Conservation (phyloP, 2,113 vertebrate genomes). For the Agelaius tricolor region DNA sequence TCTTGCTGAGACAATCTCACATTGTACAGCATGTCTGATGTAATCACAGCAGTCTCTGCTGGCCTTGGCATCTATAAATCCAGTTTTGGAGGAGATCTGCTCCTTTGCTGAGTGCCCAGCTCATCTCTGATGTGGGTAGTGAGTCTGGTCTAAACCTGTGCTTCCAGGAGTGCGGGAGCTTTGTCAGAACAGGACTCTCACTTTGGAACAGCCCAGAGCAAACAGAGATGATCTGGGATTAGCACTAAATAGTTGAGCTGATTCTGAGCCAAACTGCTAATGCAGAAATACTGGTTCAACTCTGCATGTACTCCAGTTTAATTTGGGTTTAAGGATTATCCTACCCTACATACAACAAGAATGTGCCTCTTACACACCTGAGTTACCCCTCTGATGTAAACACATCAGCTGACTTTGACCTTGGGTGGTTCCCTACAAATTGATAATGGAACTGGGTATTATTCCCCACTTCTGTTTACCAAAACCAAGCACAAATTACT, state of each 20-base stretch:
- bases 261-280: slow-evolving; percentile 11
- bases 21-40: background rate
- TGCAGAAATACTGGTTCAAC: slow-evolving; percentile 16
- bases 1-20: background rate
- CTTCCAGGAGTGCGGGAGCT: background rate
- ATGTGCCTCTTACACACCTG: background rate
- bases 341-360: background rate
- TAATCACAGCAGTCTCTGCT: background rate
- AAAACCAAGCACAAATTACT: background rate
- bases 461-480: background rate
- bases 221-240: background rate
- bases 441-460: background rate
- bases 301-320: background rate
- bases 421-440: background rate
- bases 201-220: background rate
- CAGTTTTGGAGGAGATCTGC: background rate
- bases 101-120: background rate
- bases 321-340: background rate
- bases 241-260: background rate
- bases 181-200: background rate
- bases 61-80: background rate
- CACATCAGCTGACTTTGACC: background rate
- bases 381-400: background rate
- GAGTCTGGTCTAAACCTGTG: background rate
- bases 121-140: background rate